These are phyloP conservation scores for Oryzias sinensis DNA, from an alignment of 2,797 vertebrate genomes.

Conservation along the genomic window DNA sequence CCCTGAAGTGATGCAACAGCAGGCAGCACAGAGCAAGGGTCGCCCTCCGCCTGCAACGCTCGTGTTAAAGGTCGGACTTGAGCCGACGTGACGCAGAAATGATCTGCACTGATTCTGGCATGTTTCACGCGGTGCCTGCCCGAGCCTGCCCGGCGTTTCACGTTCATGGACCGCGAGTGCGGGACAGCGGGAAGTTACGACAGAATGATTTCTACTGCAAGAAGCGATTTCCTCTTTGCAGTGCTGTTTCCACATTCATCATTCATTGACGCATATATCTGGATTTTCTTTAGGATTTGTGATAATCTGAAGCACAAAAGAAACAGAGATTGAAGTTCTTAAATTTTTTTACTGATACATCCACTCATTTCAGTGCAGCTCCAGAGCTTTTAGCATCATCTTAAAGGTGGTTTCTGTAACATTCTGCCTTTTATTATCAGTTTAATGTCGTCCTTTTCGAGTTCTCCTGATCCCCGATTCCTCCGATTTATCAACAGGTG, in stretches of 20 bases:
- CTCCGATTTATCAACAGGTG: neutral
- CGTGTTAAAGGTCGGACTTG: constrained; percentile 35
- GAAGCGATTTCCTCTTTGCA: neutral
- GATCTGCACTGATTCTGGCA: neutral
- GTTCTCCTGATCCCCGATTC: too few species aligned
- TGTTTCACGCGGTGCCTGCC: neutral
- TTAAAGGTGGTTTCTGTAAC: too few species aligned
- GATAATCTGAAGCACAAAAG: too few species aligned
- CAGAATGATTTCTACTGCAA: constrained; percentile 2
- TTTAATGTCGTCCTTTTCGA: too few species aligned
- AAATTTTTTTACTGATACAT: too few species aligned
- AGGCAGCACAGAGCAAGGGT: constrained; percentile 46
- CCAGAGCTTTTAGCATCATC: too few species aligned
- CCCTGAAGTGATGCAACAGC: constrained; percentile 41
- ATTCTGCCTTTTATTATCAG: too few species aligned
- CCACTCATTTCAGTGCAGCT: too few species aligned
- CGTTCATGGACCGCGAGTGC: neutral
- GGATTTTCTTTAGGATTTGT: neutral
- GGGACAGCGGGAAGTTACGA: constrained; percentile 1
- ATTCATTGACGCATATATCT: neutral
- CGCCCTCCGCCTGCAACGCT: constrained; percentile 2
- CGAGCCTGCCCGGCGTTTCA: neutral
- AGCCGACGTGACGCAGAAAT: neutral
- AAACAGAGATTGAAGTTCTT: too few species aligned
- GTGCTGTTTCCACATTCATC: neutral